Evolutionary conservation across 2,113 vertebrate species (phyloP).

Genomic region (Stegastes partitus): DNA sequence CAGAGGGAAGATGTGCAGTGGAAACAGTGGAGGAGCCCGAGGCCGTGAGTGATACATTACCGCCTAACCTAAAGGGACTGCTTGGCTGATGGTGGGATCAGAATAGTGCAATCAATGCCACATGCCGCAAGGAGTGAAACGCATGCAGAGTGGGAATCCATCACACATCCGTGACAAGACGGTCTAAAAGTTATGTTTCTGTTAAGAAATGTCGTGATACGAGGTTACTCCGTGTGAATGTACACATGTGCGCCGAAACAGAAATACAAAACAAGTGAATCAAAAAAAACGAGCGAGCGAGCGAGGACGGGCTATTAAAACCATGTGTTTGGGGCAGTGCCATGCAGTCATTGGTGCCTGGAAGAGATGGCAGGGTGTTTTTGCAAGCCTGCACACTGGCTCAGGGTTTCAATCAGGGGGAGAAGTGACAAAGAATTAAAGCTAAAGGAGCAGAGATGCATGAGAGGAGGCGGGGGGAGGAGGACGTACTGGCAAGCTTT

Average conservation of each 20-base stretch:
- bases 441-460: conserved; percentile 25
- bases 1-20: conserved; percentile 70
- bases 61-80: conserved; percentile 70
- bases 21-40: conserved; percentile 75
- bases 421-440: conserved; percentile 62
- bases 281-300: conserved; percentile 9
- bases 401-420: conserved; percentile 47
- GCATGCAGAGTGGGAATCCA: conserved; percentile 61
- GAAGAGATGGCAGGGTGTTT: conserved; percentile 50
- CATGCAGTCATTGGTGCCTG: conserved; percentile 61
- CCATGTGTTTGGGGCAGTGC: conserved; percentile 78
- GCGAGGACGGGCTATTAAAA: conserved; percentile 68
- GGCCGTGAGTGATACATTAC: conserved; percentile 74
- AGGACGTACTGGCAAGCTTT: conserved; percentile 63
- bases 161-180: conserved; percentile 65
- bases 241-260: conserved; percentile 38
- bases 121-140: conserved; percentile 58
- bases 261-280: conserved; percentile 62
- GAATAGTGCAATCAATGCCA: conserved; percentile 75
- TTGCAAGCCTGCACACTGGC: conserved; percentile 47
- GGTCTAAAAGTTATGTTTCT: conserved; percentile 65
- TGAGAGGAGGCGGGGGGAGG: neutral
- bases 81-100: conserved; percentile 64
- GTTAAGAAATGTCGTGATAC: conserved; percentile 60
- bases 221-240: conserved; percentile 54